Percentiles rank a stretch among this genome's conserved stretches.
phyloP scores from a whole-genome alignment of 30 jellyfish, hydroid and myxozoan species.

The Chironex yamaguchii region DNA sequence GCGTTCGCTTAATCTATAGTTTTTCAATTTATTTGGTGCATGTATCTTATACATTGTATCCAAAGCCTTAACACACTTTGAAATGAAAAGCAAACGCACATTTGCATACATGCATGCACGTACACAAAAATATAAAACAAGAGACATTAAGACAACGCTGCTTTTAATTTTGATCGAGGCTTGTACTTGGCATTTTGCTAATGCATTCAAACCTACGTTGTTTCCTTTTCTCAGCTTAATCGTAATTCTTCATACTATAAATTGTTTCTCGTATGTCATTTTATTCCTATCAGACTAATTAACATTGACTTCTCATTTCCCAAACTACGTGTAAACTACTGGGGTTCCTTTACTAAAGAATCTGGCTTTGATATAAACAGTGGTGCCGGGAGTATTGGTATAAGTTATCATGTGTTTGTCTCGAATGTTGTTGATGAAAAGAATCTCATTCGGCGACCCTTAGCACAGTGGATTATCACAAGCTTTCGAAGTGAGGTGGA shows the following conservation, averaged over 20 bases:
- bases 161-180: too few species aligned
- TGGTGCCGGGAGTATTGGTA: conserved; percentile 81
- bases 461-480: conserved; percentile 94
- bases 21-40: too few species aligned
- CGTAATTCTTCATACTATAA: background rate
- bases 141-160: too few species aligned
- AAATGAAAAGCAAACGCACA: too few species aligned
- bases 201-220: background rate
- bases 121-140: too few species aligned
- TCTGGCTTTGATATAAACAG: conserved; percentile 83
- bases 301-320: conserved; percentile 82
- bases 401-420: conserved; percentile 83
- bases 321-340: conserved; percentile 80
- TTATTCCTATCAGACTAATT: conserved; percentile 69
- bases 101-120: too few species aligned
- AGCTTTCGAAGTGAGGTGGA: conserved; percentile 84
- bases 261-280: background rate
- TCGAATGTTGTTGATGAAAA: conserved; percentile 29
- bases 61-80: too few species aligned
- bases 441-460: conserved; percentile 82
- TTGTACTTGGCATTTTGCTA: too few species aligned
- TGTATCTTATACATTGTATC: too few species aligned
- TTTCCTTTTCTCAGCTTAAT: background rate
- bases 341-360: conserved; percentile 96
- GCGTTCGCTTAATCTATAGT: too few species aligned